A percentile compares a stretch with the other conserved stretches of the same genome.
Conservation (phyloP, 2,888 invertebrate species). For the Lomographa bimaculata region DNA sequence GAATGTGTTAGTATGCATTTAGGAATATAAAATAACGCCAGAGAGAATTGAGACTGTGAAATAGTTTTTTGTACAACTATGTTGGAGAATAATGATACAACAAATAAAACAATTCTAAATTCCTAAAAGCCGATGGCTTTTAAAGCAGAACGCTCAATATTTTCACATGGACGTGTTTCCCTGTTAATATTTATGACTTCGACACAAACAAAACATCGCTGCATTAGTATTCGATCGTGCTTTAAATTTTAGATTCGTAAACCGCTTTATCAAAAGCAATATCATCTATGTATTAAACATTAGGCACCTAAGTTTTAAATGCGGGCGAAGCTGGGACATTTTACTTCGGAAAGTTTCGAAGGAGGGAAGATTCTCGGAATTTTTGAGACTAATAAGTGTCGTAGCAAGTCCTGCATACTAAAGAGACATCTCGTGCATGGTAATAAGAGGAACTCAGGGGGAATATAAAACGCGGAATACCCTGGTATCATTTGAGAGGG, state of each 20-base stretch:
- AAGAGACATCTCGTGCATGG: conserved; percentile 70
- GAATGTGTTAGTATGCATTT: too few relatives aligned
- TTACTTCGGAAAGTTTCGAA: conserved; percentile 64
- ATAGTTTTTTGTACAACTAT: too few relatives aligned
- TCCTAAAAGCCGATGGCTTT: conserved; percentile 26
- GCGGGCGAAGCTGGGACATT: conserved; percentile 59
- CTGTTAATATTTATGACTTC: conserved; percentile 72
- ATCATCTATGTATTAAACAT: conserved; percentile 80
- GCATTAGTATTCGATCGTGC: conserved; percentile 77
- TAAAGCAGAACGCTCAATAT: conserved; percentile 43
- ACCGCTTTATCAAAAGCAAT: conserved; percentile 82
- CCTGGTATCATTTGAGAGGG: conserved; percentile 63
- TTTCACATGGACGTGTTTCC: conserved; percentile 58
- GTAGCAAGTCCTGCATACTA: conserved; percentile 74
- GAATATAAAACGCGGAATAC: conserved; percentile 73
- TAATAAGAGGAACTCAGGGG: conserved; percentile 66
- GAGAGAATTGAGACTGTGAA: too few relatives aligned
- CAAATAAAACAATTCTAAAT: too few relatives aligned
- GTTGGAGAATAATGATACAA: too few relatives aligned
- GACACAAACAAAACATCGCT: conserved; percentile 70
- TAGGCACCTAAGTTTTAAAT: conserved; percentile 74
- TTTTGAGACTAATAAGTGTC: conserved; percentile 82
- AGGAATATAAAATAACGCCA: too few relatives aligned
- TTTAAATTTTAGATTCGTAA: conserved; percentile 81
- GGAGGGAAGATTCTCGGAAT: conserved; percentile 65